These are phyloP conservation scores for Apteryx mantelli DNA, from an alignment of 2,113 vertebrate genomes.

Conservation along the genomic window DNA sequence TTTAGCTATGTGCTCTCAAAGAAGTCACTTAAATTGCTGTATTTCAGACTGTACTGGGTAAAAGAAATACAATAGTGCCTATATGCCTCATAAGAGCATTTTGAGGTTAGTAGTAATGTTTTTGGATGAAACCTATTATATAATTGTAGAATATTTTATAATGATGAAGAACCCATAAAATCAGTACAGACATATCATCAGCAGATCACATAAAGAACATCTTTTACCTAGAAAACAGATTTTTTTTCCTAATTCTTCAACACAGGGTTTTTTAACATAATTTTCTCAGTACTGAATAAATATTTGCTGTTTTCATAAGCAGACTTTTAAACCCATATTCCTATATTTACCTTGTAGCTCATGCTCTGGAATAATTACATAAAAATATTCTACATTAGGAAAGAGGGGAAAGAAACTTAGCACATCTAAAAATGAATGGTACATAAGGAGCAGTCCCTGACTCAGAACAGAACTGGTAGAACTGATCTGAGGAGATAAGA, in stretches of 20 bases:
- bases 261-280: fast-evolving
- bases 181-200: not conserved
- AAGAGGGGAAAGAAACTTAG: not conserved
- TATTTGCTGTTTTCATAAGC: not conserved
- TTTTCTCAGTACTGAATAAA: not conserved
- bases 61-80: not conserved
- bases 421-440: not conserved
- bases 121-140: not conserved
- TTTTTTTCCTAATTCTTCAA: not conserved
- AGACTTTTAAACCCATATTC: not conserved
- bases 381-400: not conserved
- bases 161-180: not conserved
- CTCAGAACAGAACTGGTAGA: not conserved
- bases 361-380: not conserved
- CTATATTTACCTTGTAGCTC: not conserved
- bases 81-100: not conserved
- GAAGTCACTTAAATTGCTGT: not conserved
- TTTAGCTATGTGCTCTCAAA: not conserved
- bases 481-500: not conserved
- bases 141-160: not conserved
- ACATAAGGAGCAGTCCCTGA: not conserved
- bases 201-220: fast-evolving
- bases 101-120: not conserved
- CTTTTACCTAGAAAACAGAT: not conserved
- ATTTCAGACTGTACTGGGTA: not conserved